phyloP scores from a whole-genome alignment of 1,140 invertebrate genomes.

The Armadillidium nasatum region DNA sequence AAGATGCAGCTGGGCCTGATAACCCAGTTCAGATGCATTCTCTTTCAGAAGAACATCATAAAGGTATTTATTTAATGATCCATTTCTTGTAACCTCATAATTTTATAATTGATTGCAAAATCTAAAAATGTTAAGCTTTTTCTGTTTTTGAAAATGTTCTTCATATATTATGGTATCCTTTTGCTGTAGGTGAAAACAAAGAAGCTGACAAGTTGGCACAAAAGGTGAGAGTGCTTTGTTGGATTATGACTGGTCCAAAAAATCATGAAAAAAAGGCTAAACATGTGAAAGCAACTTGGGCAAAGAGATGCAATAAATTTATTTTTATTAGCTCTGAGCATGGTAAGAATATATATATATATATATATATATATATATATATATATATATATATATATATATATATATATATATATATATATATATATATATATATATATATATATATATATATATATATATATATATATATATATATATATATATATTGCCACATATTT shows the following conservation, averaged over 20 bases:
- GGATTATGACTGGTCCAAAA: conserved; percentile 87
- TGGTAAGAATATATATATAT: conserved; percentile 53
- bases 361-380: conserved; percentile 31
- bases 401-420: conserved; percentile 42
- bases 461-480: too few species aligned
- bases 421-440: conserved; percentile 31
- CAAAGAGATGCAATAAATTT: conserved; percentile 79
- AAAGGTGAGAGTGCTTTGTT: conserved; percentile 77
- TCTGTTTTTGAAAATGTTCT: neutral
- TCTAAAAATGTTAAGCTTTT: too few species aligned
- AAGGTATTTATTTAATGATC: too few species aligned
- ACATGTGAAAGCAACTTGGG: conserved; percentile 94
- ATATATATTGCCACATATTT: too few species aligned
- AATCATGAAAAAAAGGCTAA: conserved; percentile 84
- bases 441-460: conserved; percentile 44
- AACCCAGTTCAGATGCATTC: too few species aligned
- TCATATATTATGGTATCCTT: neutral
- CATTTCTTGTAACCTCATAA: too few species aligned
- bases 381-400: conserved; percentile 31
- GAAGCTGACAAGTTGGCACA: conserved; percentile 56
- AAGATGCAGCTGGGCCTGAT: too few species aligned
- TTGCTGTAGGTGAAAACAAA: neutral
- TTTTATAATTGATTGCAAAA: too few species aligned
- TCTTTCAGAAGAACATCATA: too few species aligned
- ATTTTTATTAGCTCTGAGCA: conserved; percentile 79